phyloP scores from a whole-genome alignment of 2,797 vertebrate species.

The Masticophis lateralis region DNA sequence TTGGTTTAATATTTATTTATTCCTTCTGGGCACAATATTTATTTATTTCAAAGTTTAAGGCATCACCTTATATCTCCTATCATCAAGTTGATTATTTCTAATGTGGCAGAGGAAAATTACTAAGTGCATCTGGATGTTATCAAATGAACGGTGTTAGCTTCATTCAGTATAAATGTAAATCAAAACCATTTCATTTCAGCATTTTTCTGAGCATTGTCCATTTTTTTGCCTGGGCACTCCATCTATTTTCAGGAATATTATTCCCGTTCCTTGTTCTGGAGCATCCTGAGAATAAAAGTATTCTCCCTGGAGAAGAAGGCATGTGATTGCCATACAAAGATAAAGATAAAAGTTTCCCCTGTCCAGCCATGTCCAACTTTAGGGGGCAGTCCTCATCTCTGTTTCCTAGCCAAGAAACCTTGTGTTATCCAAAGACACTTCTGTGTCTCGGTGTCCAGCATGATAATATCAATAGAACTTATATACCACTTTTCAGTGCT shows the following conservation, averaged over 20 bases:
- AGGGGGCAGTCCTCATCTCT: too few species aligned
- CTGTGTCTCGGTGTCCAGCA: too few species aligned
- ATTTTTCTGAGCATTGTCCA: background rate
- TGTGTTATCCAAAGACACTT: too few species aligned
- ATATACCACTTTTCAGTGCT: too few species aligned
- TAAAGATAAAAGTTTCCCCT: too few species aligned
- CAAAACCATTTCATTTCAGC: background rate
- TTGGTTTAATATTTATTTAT: too few species aligned
- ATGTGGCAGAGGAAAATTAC: background rate
- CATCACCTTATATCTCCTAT: background rate
- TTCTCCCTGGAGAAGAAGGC: background rate
- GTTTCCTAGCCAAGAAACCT: too few species aligned
- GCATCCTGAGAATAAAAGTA: too few species aligned
- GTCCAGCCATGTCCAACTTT: too few species aligned
- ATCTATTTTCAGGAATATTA: background rate
- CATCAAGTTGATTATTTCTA: background rate
- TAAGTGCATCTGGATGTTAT: background rate
- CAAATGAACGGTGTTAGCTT: background rate
- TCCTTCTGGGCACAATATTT: too few species aligned
- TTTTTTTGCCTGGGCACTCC: background rate
- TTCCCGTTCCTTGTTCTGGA: background rate
- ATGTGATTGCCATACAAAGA: too few species aligned
- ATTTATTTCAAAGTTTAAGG: background rate
- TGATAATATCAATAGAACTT: too few species aligned
- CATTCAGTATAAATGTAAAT: background rate